Conservation (phyloP, 2,888 invertebrate genomes). For the Dynastes grantii region DNA sequence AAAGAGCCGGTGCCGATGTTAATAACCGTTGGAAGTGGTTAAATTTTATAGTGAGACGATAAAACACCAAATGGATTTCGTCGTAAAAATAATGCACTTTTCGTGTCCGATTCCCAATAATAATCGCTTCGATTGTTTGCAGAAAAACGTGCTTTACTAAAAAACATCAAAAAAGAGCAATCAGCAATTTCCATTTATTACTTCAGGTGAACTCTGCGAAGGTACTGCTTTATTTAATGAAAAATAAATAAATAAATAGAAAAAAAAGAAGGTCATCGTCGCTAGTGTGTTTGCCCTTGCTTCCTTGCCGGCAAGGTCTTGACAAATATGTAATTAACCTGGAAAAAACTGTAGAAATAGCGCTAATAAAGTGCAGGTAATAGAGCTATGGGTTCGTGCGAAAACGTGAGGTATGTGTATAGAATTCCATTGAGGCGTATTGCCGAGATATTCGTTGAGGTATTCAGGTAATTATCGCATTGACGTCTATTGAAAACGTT, state of each 20-base stretch:
- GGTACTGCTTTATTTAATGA: neutral
- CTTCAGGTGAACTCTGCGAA: neutral
- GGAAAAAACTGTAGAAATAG: neutral
- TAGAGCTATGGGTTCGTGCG: too few relatives aligned
- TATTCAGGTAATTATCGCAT: too few relatives aligned
- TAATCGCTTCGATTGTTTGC: neutral
- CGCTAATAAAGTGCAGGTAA: neutral
- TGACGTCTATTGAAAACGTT: too few relatives aligned
- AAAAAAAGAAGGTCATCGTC: neutral
- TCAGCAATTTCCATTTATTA: neutral
- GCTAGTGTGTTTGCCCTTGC: conserved; percentile 1
- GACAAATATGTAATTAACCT: conserved; percentile 10
- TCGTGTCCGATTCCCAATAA: neutral
- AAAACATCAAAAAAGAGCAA: neutral
- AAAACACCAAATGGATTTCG: neutral
- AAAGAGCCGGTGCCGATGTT: neutral
- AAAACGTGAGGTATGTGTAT: too few relatives aligned
- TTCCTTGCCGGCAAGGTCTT: conserved; percentile 24
- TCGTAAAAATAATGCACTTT: conserved; percentile 9
- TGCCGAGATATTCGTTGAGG: too few relatives aligned
- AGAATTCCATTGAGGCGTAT: too few relatives aligned
- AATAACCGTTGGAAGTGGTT: neutral
- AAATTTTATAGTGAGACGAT: neutral
- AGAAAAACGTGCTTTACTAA: neutral
- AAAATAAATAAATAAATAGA: too few relatives aligned